Evolutionary conservation across 2,113 vertebrate species (phyloP).

Genomic region (Grallaria varia): DNA sequence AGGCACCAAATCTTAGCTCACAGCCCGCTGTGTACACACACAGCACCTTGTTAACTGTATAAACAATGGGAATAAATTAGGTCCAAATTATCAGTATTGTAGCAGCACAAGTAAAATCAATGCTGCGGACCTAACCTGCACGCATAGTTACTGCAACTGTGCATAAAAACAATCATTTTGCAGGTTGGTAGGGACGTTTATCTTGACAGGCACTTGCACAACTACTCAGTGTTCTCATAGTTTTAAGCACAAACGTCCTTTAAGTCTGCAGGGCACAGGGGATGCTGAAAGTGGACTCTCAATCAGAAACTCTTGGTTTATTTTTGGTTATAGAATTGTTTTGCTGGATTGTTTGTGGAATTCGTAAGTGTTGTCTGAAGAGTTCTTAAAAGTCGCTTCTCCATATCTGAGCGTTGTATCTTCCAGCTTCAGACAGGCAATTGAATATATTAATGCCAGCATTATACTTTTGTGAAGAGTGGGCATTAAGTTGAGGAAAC

Average conservation of each 20-base stretch:
- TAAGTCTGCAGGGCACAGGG: neutral
- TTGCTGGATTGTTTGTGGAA: neutral
- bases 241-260: neutral
- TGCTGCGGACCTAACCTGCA: neutral
- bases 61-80: neutral
- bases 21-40: neutral
- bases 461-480: neutral
- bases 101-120: neutral
- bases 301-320: neutral
- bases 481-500: neutral
- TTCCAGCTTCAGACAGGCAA: neutral
- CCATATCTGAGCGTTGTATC: neutral
- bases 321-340: neutral
- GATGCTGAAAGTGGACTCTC: neutral
- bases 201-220: neutral
- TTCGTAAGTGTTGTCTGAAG: neutral
- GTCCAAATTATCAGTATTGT: neutral
- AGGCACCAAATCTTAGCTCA: neutral
- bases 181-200: neutral
- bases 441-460: neutral
- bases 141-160: constrained; percentile 1
- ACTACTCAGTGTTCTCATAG: neutral
- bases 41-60: neutral
- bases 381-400: neutral
- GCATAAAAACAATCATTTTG: neutral